These are phyloP conservation scores for Acanthococcus lagerstroemiae DNA, from an alignment of 2,888 invertebrate genomes.

Conservation along the genomic window DNA sequence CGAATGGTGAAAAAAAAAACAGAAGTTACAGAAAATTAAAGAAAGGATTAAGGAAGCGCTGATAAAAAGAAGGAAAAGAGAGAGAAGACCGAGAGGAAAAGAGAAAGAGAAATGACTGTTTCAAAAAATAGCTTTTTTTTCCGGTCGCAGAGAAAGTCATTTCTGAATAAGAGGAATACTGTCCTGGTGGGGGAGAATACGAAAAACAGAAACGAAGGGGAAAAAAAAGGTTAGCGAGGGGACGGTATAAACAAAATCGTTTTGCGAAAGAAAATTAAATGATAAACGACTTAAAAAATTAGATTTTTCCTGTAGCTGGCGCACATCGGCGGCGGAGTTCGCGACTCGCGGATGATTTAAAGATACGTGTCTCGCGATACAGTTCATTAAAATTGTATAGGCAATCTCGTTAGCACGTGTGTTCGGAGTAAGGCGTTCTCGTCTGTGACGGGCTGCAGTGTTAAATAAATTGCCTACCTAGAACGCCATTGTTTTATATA, in stretches of 20 bases:
- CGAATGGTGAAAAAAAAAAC: slow-evolving; percentile 11
- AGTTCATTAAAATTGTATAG: background rate
- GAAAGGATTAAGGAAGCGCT: slow-evolving; percentile 26
- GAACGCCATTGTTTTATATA: too few relatives aligned
- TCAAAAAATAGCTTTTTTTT: slow-evolving; percentile 24
- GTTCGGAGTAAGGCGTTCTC: background rate
- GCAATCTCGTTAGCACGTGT: background rate
- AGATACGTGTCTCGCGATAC: background rate
- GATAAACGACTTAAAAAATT: slow-evolving; percentile 18
- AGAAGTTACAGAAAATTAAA: slow-evolving; percentile 27
- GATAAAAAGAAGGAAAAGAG: slow-evolving; percentile 20
- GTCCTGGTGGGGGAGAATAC: slow-evolving; percentile 26
- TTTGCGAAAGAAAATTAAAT: slow-evolving; percentile 22
- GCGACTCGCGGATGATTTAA: background rate
- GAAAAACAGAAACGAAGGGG: background rate
- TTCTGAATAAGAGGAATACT: slow-evolving; percentile 30
- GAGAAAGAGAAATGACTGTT: slow-evolving; percentile 21
- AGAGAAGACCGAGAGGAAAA: slow-evolving; percentile 3
- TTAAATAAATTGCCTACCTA: slow-evolving; percentile 4
- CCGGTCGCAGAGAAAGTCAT: slow-evolving; percentile 30
- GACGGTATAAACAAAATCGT: background rate
- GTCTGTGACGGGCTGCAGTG: background rate
- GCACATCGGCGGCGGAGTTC: too few relatives aligned
- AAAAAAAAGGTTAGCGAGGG: background rate
- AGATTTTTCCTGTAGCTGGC: background rate